Conservation (phyloP, 1,140 invertebrate genomes). For the Pollicipes pollicipes region DNA sequence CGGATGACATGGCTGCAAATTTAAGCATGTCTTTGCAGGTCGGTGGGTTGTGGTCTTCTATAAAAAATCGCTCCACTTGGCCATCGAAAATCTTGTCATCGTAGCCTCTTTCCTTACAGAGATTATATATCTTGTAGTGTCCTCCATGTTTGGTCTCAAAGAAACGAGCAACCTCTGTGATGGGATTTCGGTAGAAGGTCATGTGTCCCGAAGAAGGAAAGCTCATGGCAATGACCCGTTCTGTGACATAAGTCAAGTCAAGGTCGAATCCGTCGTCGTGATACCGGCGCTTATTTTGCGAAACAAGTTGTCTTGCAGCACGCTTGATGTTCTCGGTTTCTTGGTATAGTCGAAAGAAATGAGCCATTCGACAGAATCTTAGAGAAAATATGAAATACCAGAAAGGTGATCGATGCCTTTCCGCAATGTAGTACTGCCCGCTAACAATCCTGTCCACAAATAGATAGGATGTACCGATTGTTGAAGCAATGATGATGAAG, state of each 20-base stretch:
- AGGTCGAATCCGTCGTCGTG: slow-evolving; percentile 39
- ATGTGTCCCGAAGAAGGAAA: slow-evolving; percentile 38
- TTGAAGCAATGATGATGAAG: neutral
- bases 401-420: neutral
- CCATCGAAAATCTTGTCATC: slow-evolving; percentile 36
- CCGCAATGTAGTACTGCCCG: neutral
- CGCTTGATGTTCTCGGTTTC: neutral
- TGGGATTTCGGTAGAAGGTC: slow-evolving; percentile 39
- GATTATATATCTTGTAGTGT: slow-evolving; percentile 42
- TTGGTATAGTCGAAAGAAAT: neutral
- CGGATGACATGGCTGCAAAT: slow-evolving; percentile 31
- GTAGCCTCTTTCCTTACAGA: slow-evolving; percentile 42
- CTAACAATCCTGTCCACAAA: neutral
- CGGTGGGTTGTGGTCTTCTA: slow-evolving; percentile 45
- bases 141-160: slow-evolving; percentile 36
- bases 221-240: slow-evolving; percentile 42
- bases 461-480: neutral
- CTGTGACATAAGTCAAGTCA: slow-evolving; percentile 39
- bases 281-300: slow-evolving; percentile 38
- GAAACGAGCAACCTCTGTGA: slow-evolving; percentile 37
- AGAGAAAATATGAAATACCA: neutral
- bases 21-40: slow-evolving; percentile 30
- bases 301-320: slow-evolving; percentile 25
- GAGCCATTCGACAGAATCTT: neutral
- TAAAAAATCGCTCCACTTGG: slow-evolving; percentile 33